Conservation (phyloP, 1,140 invertebrate genomes). For the Gryllus bimaculatus region DNA sequence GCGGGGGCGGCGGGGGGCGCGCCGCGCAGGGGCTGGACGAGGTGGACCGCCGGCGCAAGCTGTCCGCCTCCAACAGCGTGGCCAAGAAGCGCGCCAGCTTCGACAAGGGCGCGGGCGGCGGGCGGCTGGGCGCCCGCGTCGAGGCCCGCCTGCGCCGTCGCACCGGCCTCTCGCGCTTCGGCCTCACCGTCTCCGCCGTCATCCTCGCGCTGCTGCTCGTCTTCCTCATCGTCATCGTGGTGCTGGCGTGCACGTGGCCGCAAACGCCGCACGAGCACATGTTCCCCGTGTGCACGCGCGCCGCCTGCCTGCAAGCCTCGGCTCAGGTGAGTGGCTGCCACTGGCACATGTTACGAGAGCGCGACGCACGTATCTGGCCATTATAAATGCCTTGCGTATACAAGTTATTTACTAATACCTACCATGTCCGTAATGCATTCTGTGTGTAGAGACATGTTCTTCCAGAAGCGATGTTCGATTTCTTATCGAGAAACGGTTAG, state of each 20-base stretch:
- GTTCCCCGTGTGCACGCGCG: slow-evolving; percentile 29
- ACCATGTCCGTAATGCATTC: too few species aligned
- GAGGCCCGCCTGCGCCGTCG: slow-evolving; percentile 28
- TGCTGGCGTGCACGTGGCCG: slow-evolving; percentile 32
- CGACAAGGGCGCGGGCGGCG: neutral
- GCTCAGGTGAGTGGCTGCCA: slow-evolving; percentile 28
- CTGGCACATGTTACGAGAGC: too few species aligned
- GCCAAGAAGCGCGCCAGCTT: neutral
- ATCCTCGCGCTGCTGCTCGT: slow-evolving; percentile 28
- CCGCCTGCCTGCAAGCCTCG: slow-evolving; percentile 30
- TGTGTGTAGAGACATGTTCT: too few species aligned
- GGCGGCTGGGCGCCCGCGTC: slow-evolving; percentile 19
- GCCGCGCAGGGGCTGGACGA: neutral
- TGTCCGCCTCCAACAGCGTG: neutral
- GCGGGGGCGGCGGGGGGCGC: neutral
- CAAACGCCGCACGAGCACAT: slow-evolving; percentile 26
- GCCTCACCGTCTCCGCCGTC: slow-evolving; percentile 27
- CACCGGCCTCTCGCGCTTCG: slow-evolving; percentile 27
- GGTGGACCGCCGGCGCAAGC: neutral
- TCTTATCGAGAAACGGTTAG: too few species aligned
- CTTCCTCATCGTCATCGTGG: slow-evolving; percentile 31
- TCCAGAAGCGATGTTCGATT: too few species aligned
- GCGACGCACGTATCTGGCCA: too few species aligned
- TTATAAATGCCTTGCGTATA: too few species aligned
- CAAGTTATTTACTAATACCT: too few species aligned